Conservation (phyloP, 2,888 invertebrate species). For the Caenorhabditis sp. region DNA sequence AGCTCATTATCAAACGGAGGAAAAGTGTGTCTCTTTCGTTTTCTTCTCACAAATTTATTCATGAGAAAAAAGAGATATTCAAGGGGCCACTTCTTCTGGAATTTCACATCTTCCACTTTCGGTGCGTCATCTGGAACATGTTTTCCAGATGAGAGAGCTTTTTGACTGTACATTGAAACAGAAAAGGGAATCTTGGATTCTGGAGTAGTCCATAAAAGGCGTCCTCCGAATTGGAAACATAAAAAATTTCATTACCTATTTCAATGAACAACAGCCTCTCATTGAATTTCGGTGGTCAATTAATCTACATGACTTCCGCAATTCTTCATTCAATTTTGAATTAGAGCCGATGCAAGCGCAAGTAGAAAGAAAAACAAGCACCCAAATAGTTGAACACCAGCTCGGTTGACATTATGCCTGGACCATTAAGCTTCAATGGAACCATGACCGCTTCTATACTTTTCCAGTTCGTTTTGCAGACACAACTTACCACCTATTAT, state of each 20-base stretch:
- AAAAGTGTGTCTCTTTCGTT: conserved; percentile 8
- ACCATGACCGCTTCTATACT: too few relatives aligned
- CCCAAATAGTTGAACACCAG: neutral
- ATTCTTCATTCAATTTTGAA: conserved; percentile 15
- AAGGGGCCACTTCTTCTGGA: conserved; percentile 5
- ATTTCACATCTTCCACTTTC: conserved; percentile 1
- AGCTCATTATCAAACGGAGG: conserved; percentile 30
- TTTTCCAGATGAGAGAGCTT: conserved; percentile 9
- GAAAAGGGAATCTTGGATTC: neutral
- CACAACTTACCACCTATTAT: too few relatives aligned
- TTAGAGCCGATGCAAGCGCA: neutral
- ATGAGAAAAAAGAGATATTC: conserved; percentile 30
- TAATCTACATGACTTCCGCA: conserved; percentile 10
- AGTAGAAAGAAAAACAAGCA: neutral
- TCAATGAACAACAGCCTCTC: conserved; percentile 3
- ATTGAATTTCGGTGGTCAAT: neutral
- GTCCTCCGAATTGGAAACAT: neutral
- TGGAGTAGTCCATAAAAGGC: neutral
- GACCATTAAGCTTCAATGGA: neutral
- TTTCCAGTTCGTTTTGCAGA: too few relatives aligned
- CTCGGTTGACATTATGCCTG: too few relatives aligned
- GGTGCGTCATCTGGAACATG: conserved; percentile 36
- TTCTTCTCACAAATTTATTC: conserved; percentile 48
- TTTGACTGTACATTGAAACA: neutral
- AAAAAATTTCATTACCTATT: neutral